Base-by-base conservation (phyloP, 2,888 invertebrate species). In the Hyalella azteca region DNA sequence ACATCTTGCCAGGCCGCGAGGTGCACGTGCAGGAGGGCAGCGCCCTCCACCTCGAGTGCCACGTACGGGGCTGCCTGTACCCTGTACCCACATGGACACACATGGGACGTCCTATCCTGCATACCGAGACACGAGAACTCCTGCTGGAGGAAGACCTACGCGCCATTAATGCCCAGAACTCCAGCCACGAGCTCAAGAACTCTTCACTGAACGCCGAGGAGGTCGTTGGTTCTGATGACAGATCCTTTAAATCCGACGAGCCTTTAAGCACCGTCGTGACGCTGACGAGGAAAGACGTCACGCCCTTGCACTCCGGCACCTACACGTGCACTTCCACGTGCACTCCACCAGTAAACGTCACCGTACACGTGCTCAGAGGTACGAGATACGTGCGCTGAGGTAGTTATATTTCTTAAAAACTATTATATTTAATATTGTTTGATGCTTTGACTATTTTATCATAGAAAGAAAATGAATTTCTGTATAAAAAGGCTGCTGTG, bases 331-430 rank as follows among this genome's bases (percentile, higher is more conserved):
- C 82, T 13, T 81, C 81, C 29, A 78, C 81, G 26, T 82, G 82
- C 50, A 82, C 82, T 1, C 26, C 81, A 7, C 73, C 79, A 3
- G 41, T 78, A 26, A 81, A 81, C 45, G 81, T 82, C 19, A 79
- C 81, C 9, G 81, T 82, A 15, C 82, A 82, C 40, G 82, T 82
- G 45, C 40, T 82, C 13, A 73, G 60, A 82, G 82, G 82, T 82
- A 26, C 54, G 82, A 4, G n/a, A n/a, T n/a, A n/a, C n/a, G n/a
- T n/a, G n/a, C n/a, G n/a, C n/a, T n/a, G n/a, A n/a, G n/a, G n/a
- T n/a, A n/a, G n/a, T n/a, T n/a, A n/a, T n/a, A n/a, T n/a, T n/a
- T n/a, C n/a, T n/a, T n/a, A n/a, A n/a, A n/a, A n/a, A n/a, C n/a
- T n/a, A n/a, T n/a, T n/a, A n/a, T n/a, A n/a, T n/a, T n/a, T n/a